phyloP scores from a whole-genome alignment of 2,888 invertebrate species.

The Charanyca ferruginea region DNA sequence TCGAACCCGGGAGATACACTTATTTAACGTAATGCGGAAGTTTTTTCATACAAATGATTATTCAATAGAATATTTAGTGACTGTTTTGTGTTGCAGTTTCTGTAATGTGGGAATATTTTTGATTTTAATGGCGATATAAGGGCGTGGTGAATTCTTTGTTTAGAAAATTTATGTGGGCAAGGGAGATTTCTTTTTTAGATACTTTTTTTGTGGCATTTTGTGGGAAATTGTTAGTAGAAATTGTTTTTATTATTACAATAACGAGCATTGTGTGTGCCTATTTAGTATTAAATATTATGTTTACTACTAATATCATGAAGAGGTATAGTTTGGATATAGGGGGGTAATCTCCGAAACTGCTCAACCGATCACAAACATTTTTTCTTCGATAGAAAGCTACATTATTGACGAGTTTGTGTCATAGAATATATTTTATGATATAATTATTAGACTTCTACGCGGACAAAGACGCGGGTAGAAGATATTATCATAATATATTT shows the following conservation, averaged over 20 bases:
- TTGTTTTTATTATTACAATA: background rate
- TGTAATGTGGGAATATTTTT: conserved; percentile 60
- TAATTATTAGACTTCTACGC: too few relatives aligned
- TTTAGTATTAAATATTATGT: too few relatives aligned
- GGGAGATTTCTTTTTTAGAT: conserved; percentile 12
- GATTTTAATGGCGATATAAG: conserved; percentile 55
- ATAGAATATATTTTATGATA: too few relatives aligned
- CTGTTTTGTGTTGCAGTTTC: conserved; percentile 56
- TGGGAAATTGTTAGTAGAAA: background rate
- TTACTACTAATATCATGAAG: too few relatives aligned
- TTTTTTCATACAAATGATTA: conserved; percentile 55
- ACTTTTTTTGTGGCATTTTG: conserved; percentile 7
- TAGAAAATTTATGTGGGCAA: conserved; percentile 60
- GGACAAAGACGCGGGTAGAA: too few relatives aligned
- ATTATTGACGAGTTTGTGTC: too few relatives aligned
- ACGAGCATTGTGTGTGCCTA: background rate
- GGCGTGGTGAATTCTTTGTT: conserved; percentile 63
- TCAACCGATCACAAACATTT: too few relatives aligned
- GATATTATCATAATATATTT: too few relatives aligned
- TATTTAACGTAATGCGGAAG: conserved; percentile 62
- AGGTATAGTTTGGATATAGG: too few relatives aligned
- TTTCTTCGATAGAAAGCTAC: too few relatives aligned
- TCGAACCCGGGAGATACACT: conserved; percentile 56
- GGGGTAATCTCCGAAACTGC: too few relatives aligned
- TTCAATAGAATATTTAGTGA: conserved; percentile 60